A percentile compares a stretch with the other conserved stretches of the same genome.
These are phyloP conservation scores for Pocillopora grandis DNA, from an alignment of 92 coral and sea anemone species.

Conservation along the genomic window DNA sequence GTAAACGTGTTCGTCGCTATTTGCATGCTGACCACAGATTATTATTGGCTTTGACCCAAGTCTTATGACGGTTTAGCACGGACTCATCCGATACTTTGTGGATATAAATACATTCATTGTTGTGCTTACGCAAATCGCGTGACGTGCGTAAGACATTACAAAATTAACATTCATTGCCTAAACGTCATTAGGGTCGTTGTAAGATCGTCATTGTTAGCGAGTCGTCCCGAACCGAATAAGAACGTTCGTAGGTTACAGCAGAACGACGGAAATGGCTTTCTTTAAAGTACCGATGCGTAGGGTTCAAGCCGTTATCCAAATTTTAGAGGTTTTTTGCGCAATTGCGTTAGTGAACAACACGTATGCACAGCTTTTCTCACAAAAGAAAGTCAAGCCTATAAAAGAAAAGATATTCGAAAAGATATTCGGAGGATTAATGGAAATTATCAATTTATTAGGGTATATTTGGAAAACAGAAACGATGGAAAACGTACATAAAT, in stretches of 20 bases:
- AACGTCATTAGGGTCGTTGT: not conserved
- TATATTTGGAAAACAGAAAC: too few relatives aligned
- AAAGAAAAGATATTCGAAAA: too few relatives aligned
- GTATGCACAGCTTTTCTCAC: not conserved
- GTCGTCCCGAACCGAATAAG: constrained; percentile 11
- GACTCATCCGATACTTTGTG: constrained; percentile 5
- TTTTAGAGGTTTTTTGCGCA: not conserved
- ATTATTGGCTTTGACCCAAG: constrained; percentile 16
- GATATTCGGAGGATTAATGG: too few relatives aligned
- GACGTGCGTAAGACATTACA: constrained; percentile 10
- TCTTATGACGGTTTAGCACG: constrained; percentile 3
- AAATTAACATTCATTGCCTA: not conserved
- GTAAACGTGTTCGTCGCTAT: not conserved
- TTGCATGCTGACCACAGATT: not conserved
- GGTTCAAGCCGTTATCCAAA: not conserved
- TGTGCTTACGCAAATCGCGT: constrained; percentile 16
- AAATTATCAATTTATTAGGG: too few relatives aligned
- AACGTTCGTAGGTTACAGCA: constrained; percentile 8
- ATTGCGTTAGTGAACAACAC: not conserved
- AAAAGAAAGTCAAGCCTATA: not conserved
- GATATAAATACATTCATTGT: not conserved
- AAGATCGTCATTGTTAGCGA: not conserved
- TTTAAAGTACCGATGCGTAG: not conserved
- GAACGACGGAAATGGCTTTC: too few relatives aligned
- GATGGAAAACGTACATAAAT: too few relatives aligned